Percentiles rank a stretch among this genome's conserved stretches.
phyloP scores from a whole-genome alignment of 1,140 invertebrate genomes.

The Cyrtorhinus lividipennis region DNA sequence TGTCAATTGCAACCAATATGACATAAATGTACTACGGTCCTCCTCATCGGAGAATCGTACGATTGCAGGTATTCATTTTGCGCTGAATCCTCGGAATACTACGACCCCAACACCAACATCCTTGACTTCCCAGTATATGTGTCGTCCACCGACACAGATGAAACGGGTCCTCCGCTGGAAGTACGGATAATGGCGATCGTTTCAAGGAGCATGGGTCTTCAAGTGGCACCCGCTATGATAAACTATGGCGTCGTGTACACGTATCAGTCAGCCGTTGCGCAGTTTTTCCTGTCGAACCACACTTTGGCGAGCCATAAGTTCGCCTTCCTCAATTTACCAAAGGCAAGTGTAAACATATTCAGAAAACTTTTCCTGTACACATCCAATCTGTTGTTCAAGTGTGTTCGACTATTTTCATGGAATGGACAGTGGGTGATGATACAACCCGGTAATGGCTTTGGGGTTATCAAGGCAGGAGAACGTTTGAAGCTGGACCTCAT shows the following conservation, averaged over 20 bases:
- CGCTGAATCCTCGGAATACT: conserved; percentile 5
- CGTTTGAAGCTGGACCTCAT: conserved; percentile 11
- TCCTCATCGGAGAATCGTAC: not conserved
- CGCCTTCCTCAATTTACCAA: conserved; percentile 14
- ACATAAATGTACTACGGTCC: not conserved
- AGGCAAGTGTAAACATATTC: not conserved
- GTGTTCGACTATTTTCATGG: not conserved
- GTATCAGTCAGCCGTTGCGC: conserved; percentile 3
- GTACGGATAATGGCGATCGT: conserved; percentile 7
- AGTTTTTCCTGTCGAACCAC: conserved; percentile 12
- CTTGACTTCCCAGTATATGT: conserved; percentile 17
- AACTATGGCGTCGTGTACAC: conserved; percentile 16
- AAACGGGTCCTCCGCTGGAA: conserved; percentile 5
- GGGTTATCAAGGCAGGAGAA: conserved; percentile 10
- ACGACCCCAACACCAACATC: not conserved
- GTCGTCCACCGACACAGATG: not conserved
- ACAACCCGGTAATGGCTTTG: conserved; percentile 16
- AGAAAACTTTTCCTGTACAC: not conserved
- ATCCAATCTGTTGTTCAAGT: not conserved
- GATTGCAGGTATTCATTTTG: conserved; percentile 13
- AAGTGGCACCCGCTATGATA: not conserved
- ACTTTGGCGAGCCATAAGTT: conserved; percentile 1
- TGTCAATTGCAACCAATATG: not conserved
- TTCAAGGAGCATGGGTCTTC: not conserved
- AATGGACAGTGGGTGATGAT: conserved; percentile 18